These are phyloP conservation scores for Colistium nudipinnis DNA, from an alignment of 2,113 vertebrate species.

Conservation along the genomic window DNA sequence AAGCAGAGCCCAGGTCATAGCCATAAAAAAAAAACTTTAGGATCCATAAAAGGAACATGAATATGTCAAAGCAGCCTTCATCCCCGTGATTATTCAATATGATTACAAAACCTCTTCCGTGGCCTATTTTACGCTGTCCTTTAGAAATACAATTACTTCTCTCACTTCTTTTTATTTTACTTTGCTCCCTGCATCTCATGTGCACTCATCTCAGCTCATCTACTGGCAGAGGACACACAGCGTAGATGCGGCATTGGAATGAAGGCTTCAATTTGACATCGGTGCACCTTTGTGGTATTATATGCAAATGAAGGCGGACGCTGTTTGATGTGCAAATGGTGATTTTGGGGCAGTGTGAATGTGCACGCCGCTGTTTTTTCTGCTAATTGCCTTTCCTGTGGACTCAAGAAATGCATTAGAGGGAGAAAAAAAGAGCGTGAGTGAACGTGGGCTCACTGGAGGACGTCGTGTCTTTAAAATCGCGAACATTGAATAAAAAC, in stretches of 20 bases:
- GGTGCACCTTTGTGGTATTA: slow-evolving; percentile 73
- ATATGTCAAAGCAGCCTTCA: neutral
- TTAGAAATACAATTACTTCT: neutral
- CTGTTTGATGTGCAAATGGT: slow-evolving; percentile 79
- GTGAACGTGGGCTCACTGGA: slow-evolving; percentile 30
- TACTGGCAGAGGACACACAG: slow-evolving; percentile 28
- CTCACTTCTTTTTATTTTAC: slow-evolving; percentile 10
- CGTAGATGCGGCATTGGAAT: slow-evolving; percentile 41
- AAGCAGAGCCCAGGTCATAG: neutral
- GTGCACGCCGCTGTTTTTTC: slow-evolving; percentile 63
- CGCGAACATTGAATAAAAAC: slow-evolving; percentile 34
- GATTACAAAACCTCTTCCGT: neutral
- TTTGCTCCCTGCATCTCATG: slow-evolving; percentile 28
- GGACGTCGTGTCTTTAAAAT: slow-evolving; percentile 33
- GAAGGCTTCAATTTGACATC: slow-evolving; percentile 75
- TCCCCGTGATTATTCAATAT: slow-evolving; percentile 14
- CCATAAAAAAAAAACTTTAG: neutral
- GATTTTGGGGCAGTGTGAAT: slow-evolving; percentile 71
- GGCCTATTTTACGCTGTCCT: neutral
- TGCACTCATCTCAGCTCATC: slow-evolving; percentile 32
- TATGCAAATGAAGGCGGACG: slow-evolving; percentile 75
- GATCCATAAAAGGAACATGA: too few species aligned
- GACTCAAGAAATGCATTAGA: slow-evolving; percentile 71
- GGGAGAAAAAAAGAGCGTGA: slow-evolving; percentile 52
- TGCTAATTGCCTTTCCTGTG: slow-evolving; percentile 76